phyloP scores from a whole-genome alignment of 2,797 vertebrate genomes.

The Mionectes olivaceus region DNA sequence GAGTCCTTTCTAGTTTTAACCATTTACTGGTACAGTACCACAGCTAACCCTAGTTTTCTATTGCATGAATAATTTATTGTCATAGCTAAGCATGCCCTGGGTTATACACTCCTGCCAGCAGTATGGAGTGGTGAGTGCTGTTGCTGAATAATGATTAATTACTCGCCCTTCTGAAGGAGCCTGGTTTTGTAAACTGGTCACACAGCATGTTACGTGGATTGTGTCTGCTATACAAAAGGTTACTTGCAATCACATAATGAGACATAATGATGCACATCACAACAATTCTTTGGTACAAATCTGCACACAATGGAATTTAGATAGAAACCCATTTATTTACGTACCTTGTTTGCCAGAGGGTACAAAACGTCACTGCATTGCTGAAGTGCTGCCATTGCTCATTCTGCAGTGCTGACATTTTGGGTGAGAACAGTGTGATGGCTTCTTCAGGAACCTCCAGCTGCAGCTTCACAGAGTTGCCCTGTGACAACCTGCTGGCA shows the following conservation, averaged over 20 bases:
- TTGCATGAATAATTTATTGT: slow-evolving; percentile 66
- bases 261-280: slow-evolving; percentile 70
- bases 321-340: slow-evolving; percentile 63
- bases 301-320: slow-evolving; percentile 55
- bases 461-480: background rate
- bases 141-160: slow-evolving; percentile 73
- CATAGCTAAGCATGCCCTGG: slow-evolving; percentile 43
- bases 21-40: slow-evolving; percentile 13
- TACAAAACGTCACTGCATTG: background rate
- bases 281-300: slow-evolving; percentile 60
- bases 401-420: slow-evolving; percentile 31
- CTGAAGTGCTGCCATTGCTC: slow-evolving; percentile 7
- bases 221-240: slow-evolving; percentile 66
- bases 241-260: slow-evolving; percentile 71
- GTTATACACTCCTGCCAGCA: slow-evolving; percentile 53
- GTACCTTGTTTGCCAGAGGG: slow-evolving; percentile 36
- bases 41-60: slow-evolving; percentile 23
- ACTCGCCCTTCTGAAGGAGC: slow-evolving; percentile 50
- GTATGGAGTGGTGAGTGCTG: slow-evolving; percentile 42
- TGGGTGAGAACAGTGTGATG: background rate
- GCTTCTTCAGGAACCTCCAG: background rate
- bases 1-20: slow-evolving; percentile 34
- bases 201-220: slow-evolving; percentile 45
- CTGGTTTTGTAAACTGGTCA: slow-evolving; percentile 69
- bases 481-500: background rate